These are phyloP conservation scores for Emmelina monodactyla DNA, from an alignment of 2,888 invertebrate species.

Conservation along the genomic window DNA sequence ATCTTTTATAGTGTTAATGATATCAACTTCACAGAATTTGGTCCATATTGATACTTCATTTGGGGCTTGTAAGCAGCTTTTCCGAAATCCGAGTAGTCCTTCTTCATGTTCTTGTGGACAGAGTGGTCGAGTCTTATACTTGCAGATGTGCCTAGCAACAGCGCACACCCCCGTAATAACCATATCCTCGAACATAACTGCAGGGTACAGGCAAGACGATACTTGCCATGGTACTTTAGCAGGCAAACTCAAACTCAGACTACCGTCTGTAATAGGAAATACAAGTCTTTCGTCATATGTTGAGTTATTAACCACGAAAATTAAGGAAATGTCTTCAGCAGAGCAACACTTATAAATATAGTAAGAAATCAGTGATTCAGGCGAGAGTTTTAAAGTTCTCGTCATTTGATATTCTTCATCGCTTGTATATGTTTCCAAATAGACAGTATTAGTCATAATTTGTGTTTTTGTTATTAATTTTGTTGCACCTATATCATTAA, in stretches of 20 bases:
- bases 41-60: slow-evolving; percentile 91
- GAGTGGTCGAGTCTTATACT: slow-evolving; percentile 21
- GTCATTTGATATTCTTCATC: slow-evolving; percentile 21
- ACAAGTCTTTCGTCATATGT: slow-evolving; percentile 16
- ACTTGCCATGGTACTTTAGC: slow-evolving; percentile 55
- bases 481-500: too few species aligned
- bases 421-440: slow-evolving; percentile 30
- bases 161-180: slow-evolving; percentile 82
- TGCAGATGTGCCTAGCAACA: slow-evolving; percentile 58
- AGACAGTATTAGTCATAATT: slow-evolving; percentile 29
- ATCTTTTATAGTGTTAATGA: slow-evolving; percentile 68
- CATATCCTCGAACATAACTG: slow-evolving; percentile 65
- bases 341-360: slow-evolving; percentile 69
- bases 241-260: slow-evolving; percentile 28
- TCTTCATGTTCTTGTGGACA: slow-evolving; percentile 39
- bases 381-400: slow-evolving; percentile 30
- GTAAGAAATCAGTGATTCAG: slow-evolving; percentile 71
- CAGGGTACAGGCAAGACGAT: slow-evolving; percentile 68
- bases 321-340: slow-evolving; percentile 42
- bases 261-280: slow-evolving; percentile 25
- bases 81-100: slow-evolving; percentile 78
- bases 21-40: slow-evolving; percentile 88
- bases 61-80: slow-evolving; percentile 80
- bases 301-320: slow-evolving; percentile 32
- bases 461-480: too few species aligned